phyloP scores from a whole-genome alignment of 2,797 vertebrate species.

The Chrysolophus pictus region DNA sequence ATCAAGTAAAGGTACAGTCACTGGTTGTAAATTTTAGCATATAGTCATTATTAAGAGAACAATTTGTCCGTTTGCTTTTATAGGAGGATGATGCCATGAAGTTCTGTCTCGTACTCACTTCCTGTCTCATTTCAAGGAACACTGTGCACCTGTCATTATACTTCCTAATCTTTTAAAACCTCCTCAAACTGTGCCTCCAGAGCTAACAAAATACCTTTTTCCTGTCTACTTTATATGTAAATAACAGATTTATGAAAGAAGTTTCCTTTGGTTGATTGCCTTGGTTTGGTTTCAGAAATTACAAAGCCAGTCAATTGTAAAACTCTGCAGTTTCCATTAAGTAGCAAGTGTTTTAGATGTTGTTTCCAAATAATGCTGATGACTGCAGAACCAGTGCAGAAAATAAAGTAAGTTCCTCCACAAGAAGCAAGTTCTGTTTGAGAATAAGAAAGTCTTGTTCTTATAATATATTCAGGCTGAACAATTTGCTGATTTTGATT shows the following conservation, averaged over 20 bases:
- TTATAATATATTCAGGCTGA: neutral
- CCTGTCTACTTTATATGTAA: constrained; percentile 69
- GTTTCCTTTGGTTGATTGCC: constrained; percentile 68
- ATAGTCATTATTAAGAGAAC: constrained; percentile 53
- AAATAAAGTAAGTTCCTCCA: constrained; percentile 34
- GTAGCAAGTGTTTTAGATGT: neutral
- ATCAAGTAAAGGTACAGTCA: constrained; percentile 57
- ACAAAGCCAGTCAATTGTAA: constrained; percentile 38
- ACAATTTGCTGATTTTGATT: constrained; percentile 21
- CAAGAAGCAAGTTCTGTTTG: constrained; percentile 23
- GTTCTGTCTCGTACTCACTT: constrained; percentile 46
- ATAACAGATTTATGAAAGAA: constrained; percentile 69
- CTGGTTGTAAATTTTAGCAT: constrained; percentile 44
- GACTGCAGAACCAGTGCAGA: constrained; percentile 15
- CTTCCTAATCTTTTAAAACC: constrained; percentile 68
- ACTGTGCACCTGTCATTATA: constrained; percentile 65
- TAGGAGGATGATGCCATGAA: constrained; percentile 59
- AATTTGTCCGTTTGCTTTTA: constrained; percentile 63
- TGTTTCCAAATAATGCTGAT: constrained; percentile 45
- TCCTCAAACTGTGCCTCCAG: constrained; percentile 63
- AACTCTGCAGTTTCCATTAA: constrained; percentile 25
- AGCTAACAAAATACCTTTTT: constrained; percentile 72
- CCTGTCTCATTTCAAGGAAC: constrained; percentile 54
- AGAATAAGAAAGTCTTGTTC: neutral
- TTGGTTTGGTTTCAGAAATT: constrained; percentile 62